Percentiles rank a stretch among this genome's conserved stretches.
phyloP scores from a whole-genome alignment of 2,888 invertebrate genomes.

The Tetrapedia diversipes region DNA sequence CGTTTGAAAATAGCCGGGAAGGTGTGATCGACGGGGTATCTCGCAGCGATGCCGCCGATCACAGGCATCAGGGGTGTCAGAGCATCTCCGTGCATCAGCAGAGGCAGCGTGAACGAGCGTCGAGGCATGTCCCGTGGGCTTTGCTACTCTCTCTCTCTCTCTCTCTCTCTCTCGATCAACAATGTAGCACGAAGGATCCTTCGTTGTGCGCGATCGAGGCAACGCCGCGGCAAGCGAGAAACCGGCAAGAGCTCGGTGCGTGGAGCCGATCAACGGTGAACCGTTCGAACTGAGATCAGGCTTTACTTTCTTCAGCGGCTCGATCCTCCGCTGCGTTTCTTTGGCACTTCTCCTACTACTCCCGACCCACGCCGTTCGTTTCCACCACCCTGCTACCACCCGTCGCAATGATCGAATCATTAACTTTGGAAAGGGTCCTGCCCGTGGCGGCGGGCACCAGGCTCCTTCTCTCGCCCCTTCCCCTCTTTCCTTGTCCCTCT shows the following conservation, averaged over 20 bases:
- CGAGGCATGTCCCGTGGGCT: constrained; percentile 32
- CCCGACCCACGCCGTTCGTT: constrained; percentile 71
- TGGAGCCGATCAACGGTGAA: constrained; percentile 66
- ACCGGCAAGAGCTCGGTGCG: constrained; percentile 43
- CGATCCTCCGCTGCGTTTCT: constrained; percentile 70
- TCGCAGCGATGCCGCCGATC: constrained; percentile 27
- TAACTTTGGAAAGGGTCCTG: constrained; percentile 70
- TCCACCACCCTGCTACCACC: constrained; percentile 72
- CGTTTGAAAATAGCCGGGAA: constrained; percentile 58
- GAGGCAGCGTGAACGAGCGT: constrained; percentile 15
- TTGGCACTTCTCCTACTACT: constrained; percentile 72
- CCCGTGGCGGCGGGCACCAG: constrained; percentile 47
- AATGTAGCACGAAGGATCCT: constrained; percentile 22
- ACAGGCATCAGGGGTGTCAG: constrained; percentile 38
- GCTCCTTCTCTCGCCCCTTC: neutral
- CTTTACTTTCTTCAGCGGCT: constrained; percentile 73
- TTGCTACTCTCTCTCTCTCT: neutral
- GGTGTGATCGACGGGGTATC: constrained; percentile 33
- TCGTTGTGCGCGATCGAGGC: constrained; percentile 23
- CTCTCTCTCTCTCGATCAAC: neutral
- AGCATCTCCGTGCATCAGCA: constrained; percentile 33
- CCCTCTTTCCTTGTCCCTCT: neutral
- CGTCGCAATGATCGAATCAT: constrained; percentile 73
- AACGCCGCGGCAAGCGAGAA: constrained; percentile 34
- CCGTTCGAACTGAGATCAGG: constrained; percentile 77